Percentiles rank a stretch among this genome's conserved stretches.
Evolutionary conservation across 2,888 invertebrate species (phyloP).

Genomic region (Drosophila subquinaria): DNA sequence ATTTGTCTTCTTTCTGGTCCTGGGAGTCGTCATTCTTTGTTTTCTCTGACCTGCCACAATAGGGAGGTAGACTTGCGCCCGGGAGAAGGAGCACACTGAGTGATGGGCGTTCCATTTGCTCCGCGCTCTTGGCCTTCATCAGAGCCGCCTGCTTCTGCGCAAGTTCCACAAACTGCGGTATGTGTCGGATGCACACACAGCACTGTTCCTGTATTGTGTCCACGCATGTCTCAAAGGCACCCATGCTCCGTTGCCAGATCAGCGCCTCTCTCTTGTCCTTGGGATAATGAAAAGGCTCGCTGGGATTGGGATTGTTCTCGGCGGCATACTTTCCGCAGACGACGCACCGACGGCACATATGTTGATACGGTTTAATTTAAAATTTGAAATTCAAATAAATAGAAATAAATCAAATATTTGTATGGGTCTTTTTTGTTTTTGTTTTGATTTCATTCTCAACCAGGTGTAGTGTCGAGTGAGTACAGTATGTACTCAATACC

Average conservation of each 20-base stretch:
- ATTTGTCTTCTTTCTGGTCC: neutral
- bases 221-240: slow-evolving; percentile 44
- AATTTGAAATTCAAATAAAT: slow-evolving; percentile 3
- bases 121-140: neutral
- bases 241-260: slow-evolving; percentile 69
- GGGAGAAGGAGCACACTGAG: slow-evolving; percentile 60
- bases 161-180: slow-evolving; percentile 64
- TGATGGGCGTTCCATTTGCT: slow-evolving; percentile 18
- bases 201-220: slow-evolving; percentile 48
- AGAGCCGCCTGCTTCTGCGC: slow-evolving; percentile 42
- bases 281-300: slow-evolving; percentile 55
- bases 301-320: neutral
- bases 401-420: slow-evolving; percentile 3
- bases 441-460: neutral
- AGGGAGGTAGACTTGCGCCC: slow-evolving; percentile 45
- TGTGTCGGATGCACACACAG: slow-evolving; percentile 67
- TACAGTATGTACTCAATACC: slow-evolving; percentile 6
- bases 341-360: slow-evolving; percentile 62
- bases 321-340: slow-evolving; percentile 60
- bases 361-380: slow-evolving; percentile 15
- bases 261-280: slow-evolving; percentile 60
- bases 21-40: neutral
- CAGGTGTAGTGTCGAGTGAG: neutral
- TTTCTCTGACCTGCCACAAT: slow-evolving; percentile 25
- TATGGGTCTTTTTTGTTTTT: neutral